Evolutionary conservation across 2,888 invertebrate genomes (phyloP).

Genomic region (Lissonota sp.): DNA sequence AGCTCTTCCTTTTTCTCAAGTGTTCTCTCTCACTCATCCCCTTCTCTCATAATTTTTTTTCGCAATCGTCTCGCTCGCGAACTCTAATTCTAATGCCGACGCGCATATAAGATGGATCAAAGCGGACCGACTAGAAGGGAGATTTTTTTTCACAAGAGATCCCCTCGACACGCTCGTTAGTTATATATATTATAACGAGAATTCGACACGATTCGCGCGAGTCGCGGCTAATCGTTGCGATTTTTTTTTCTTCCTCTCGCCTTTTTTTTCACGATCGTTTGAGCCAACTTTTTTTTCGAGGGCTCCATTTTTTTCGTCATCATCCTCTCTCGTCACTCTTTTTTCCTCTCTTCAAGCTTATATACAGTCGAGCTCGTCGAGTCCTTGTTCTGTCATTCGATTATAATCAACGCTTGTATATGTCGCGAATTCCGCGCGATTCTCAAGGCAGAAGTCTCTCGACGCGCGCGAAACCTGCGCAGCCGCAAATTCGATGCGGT

Average conservation of each 20-base stretch:
- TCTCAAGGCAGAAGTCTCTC: constrained; percentile 9
- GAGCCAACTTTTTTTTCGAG: background rate
- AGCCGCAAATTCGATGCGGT: constrained; percentile 67
- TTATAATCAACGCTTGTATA: too few relatives aligned
- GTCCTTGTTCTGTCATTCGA: too few relatives aligned
- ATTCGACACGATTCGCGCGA: constrained; percentile 55
- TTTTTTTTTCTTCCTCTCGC: background rate
- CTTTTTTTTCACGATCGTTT: background rate
- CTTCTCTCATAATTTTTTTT: constrained; percentile 18
- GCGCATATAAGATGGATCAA: constrained; percentile 65
- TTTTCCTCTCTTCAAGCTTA: too few relatives aligned
- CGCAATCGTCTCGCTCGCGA: constrained; percentile 14
- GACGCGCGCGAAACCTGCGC: constrained; percentile 30
- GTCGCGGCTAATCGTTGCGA: constrained; percentile 39
- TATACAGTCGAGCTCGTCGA: too few relatives aligned
- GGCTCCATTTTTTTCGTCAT: background rate
- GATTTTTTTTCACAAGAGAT: constrained; percentile 15
- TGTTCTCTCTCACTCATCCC: constrained; percentile 9
- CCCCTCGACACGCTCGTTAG: constrained; percentile 72
- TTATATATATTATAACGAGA: constrained; percentile 63
- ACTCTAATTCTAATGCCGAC: constrained; percentile 71
- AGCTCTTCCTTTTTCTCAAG: constrained; percentile 18
- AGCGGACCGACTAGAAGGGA: constrained; percentile 51
- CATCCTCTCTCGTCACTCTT: background rate
- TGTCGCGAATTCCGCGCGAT: constrained; percentile 27